Evolutionary conservation across 2,797 vertebrate genomes (phyloP).

Genomic region (Poecilia gillii): DNA sequence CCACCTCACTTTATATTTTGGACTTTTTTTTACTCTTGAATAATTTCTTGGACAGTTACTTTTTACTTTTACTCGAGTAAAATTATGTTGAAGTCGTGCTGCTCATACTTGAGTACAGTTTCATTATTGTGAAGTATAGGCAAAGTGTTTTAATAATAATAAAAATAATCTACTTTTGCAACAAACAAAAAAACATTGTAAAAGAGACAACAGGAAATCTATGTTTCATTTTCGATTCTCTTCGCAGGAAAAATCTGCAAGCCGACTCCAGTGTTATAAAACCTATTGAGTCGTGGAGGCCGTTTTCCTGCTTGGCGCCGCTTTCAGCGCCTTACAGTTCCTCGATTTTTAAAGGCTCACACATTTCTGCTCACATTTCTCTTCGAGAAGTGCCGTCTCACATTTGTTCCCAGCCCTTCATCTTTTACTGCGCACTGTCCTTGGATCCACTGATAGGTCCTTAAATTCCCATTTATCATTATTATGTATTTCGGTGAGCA

Average conservation of each 20-base stretch:
- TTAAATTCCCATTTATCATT: conserved; percentile 59
- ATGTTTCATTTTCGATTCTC: conserved; percentile 2
- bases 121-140: background rate
- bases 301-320: conserved; percentile 9
- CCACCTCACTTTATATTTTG: too few species aligned
- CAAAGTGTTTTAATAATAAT: background rate
- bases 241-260: conserved; percentile 8
- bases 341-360: conserved; percentile 45
- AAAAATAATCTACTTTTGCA: background rate
- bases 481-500: conserved; percentile 38
- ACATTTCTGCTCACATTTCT: conserved; percentile 29
- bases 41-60: too few species aligned
- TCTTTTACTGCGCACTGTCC: conserved; percentile 37
- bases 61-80: too few species aligned
- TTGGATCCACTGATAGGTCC: conserved; percentile 47
- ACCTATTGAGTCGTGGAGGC: background rate
- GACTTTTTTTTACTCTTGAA: too few species aligned
- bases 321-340: conserved; percentile 22
- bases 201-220: background rate
- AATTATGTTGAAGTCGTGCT: too few species aligned
- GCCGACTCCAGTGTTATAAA: conserved; percentile 17
- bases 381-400: conserved; percentile 16
- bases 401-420: conserved; percentile 34
- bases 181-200: background rate
- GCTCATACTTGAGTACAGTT: too few species aligned